These are phyloP conservation scores for Cataglyphis hispanica DNA, from an alignment of 1,140 invertebrate species.

Conservation along the genomic window DNA sequence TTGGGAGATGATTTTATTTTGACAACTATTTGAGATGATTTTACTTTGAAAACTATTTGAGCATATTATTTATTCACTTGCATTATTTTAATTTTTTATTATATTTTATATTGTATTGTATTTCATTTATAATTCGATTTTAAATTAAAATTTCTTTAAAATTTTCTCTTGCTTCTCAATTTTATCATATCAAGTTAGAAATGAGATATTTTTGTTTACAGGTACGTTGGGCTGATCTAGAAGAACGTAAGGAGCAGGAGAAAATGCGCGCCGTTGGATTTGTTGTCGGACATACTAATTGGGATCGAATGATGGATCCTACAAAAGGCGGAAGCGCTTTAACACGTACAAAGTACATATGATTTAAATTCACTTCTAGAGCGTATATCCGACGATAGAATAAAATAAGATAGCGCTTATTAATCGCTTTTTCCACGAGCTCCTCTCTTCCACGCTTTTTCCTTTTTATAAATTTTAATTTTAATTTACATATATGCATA, in stretches of 20 bases:
- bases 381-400: conserved; percentile 36
- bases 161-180: too few relatives aligned
- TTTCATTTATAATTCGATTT: background rate
- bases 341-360: conserved; percentile 97
- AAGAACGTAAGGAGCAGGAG: conserved; percentile 95
- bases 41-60: background rate
- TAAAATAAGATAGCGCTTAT: conserved; percentile 45
- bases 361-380: conserved; percentile 71
- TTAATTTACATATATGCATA: background rate
- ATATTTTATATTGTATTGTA: too few relatives aligned
- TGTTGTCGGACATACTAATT: conserved; percentile 97
- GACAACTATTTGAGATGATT: background rate
- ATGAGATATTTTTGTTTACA: conserved; percentile 81
- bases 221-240: conserved; percentile 99
- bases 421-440: conserved; percentile 30
- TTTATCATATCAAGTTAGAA: too few relatives aligned
- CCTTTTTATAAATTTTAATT: conserved; percentile 34
- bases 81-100: conserved; percentile 4
- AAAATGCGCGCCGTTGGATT: conserved; percentile 97
- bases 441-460: conserved; percentile 12
- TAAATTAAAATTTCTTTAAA: conserved; percentile 15
- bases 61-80: background rate
- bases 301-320: conserved; percentile 97
- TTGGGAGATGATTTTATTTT: conserved; percentile 6
- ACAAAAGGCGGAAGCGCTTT: conserved; percentile 95